Evolutionary conservation across 2,888 invertebrate genomes (phyloP), one percentile per base, ranked within the genome.

Genomic region (Aplocera efformata): DNA sequence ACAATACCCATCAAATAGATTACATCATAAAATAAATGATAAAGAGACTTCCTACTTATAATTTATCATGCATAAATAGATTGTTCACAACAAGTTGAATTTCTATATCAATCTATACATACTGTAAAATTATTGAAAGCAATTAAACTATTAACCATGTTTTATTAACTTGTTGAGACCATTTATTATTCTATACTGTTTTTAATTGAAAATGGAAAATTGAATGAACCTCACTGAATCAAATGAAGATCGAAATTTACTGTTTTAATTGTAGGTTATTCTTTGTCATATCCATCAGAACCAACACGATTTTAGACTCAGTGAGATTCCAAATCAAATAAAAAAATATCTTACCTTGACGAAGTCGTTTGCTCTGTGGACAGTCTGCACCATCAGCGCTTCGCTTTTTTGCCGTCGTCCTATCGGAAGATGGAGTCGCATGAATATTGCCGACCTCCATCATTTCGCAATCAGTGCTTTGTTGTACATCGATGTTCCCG

Each of bases 401-500:
- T 51, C 88, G 73, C 54, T 89, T 89, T 55, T 82, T 79, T 9
- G 72, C 59, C 35, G 71, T 74, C 36, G 53, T 53, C 47, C 67
- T 74, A 22, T 58, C 53, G 41, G 66, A 53, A 30, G 66, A 53
- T 31, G 50, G 42, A 33, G 50, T 57, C 41, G 41, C 55, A 17
- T 53, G 57, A 22, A 53, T 53, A 39, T 54, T 52, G 26, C 69
- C 60, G 39, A 69, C 58, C 50, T 84, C 84, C 32, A 67, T 49
- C 85, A 86, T 88, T 72, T 88, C 88, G 65, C 79, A 82, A 72
- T 83, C 83, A 7, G 63, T 67, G 41, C 62, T 68, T 49, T 5
- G n/a, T n/a, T n/a, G 13, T 17, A 60, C 60, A 55, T 68, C 59
- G 39, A 53, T 48, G 44, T 56, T 68, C 57, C 63, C 60, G 20